Evolutionary conservation across 2,113 vertebrate species (phyloP), one percentile per base, ranked within the genome.

Genomic region (Furnarius figulus): DNA sequence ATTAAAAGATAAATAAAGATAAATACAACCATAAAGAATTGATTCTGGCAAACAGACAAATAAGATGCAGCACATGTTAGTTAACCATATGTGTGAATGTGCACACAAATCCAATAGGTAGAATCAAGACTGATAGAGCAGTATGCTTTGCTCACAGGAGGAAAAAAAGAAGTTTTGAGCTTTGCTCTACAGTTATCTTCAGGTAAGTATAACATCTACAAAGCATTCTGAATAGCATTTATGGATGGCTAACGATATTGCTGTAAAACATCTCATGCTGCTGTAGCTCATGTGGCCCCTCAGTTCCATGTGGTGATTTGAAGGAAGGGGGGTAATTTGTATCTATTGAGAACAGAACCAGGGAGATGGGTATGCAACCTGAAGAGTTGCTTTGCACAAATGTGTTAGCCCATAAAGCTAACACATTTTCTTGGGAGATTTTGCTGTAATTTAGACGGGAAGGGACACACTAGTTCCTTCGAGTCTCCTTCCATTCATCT

Each of bases 361-460:
- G 37, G 37, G 44, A 74, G 22, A 37, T 37, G 14, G 19, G 12
- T n/a, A 37, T 18, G 19, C 10, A 87, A 12, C 0, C 0, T 15
- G 8, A 87, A 53, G 5, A 30, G 16, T 20, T 53, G 33, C 8
- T 87, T 62, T 49, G 19, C 12, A 63, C 46, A 78, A 78, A 50
- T 8, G 0, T 13, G 24, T 8, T 62, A 55, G 47, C 8, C 52
- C 39, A 58, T 18, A 59, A 52, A 84, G 13, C 8, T 15, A 44
- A 44, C 10, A 37, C 0, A 20, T 52, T 40, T 65, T 53, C 65
- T 23, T 44, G 27, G 19, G 12, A 67, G n/a, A 53, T 49, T 87
- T 88, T 78, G 18, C 62, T 46, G 25, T 33, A 53, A 28, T 71
- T 77, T 59, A 63, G 5, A 30, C 55, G 13, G 56, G 23, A 84